Base-by-base conservation (phyloP, 2,888 invertebrate genomes). In the Sinohyriopsis cumingii region DNA sequence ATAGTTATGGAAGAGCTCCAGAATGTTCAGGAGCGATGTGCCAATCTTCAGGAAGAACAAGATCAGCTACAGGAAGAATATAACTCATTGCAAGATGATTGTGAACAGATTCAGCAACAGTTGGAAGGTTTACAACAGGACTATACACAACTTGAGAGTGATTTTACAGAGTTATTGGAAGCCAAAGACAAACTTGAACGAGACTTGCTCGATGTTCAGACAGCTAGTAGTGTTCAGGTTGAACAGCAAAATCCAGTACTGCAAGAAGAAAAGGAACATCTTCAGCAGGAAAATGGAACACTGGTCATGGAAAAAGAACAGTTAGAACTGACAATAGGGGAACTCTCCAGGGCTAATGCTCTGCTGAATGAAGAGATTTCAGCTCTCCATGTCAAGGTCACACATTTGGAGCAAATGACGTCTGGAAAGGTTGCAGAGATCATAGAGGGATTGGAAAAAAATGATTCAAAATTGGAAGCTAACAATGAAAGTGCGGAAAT, bases 1-100 rank as follows among this genome's bases (percentile, higher is more conserved):
- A 82, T 85, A 53, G 81, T 87, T 18, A 65, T 85, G 62, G 85
- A 84, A 64, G 86, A 87, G 66, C 80, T 86, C 63, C 82, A 87
- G 74, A 86, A 83, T 71, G 67, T 85, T 65, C 84, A 81, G 69
- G 77, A 69, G 57, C 69, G 74, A 24, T 67, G 69, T 53, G 72
- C 69, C 53, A 69, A 72, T 15, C 28, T 77, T 3, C 78, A 82
- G 60, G 69, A 67, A 63, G 82, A 82, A 33, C 62, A 75, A 28
- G 80, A 80, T 59, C 77, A 79, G 56, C 68, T 77, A n/a, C 79
- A 79, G 56, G 80, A 81, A 63, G 83, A 85, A 62, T 77, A 82
- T 76, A 81, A 82, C 53, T 77, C 80, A 1, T 75, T 83, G 5
- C 77, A 82, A 59, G 84, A 85, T 54, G 86, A 85, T 70, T 77